A percentile compares a stretch with the other conserved stretches of the same genome.
These are phyloP conservation scores for Coendou prehensilis DNA, from an alignment of 2,797 vertebrate genomes.

Conservation along the genomic window DNA sequence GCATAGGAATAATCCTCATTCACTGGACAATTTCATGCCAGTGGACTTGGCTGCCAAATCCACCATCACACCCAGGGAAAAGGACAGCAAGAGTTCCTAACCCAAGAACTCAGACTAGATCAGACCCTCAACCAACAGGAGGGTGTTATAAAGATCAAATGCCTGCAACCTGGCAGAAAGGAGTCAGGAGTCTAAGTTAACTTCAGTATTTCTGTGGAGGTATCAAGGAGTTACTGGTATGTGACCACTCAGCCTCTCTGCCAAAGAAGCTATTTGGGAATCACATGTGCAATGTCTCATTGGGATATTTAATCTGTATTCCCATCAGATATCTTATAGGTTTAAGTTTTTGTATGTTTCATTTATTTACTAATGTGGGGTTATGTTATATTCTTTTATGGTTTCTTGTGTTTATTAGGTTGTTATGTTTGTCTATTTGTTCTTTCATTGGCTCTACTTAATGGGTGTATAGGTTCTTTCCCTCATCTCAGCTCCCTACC, in stretches of 20 bases:
- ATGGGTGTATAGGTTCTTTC: not conserved
- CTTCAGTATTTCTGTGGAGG: not conserved
- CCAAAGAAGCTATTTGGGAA: not conserved
- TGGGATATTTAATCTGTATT: not conserved
- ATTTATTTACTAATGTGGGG: not conserved
- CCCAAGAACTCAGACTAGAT: not conserved
- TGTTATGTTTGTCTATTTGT: not conserved
- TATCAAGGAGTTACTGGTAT: not conserved
- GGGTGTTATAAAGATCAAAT: no score
- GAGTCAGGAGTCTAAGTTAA: not conserved
- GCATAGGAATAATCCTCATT: not conserved
- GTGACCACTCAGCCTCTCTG: not conserved
- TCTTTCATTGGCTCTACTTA: not conserved
- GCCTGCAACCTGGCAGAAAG: not conserved
- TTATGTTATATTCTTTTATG: not conserved
- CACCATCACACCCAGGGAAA: not conserved
- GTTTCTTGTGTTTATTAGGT: not conserved
- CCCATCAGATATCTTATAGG: not conserved
- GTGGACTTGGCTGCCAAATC: not conserved
- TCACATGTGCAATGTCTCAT: not conserved
- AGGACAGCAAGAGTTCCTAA: not conserved
- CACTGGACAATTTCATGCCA: not conserved
- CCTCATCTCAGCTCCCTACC: not conserved
- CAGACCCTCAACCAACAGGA: no score
- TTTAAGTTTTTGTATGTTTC: not conserved